These are phyloP conservation scores for Glaucidium brasilianum DNA, from an alignment of 2,113 vertebrate genomes.

Conservation along the genomic window DNA sequence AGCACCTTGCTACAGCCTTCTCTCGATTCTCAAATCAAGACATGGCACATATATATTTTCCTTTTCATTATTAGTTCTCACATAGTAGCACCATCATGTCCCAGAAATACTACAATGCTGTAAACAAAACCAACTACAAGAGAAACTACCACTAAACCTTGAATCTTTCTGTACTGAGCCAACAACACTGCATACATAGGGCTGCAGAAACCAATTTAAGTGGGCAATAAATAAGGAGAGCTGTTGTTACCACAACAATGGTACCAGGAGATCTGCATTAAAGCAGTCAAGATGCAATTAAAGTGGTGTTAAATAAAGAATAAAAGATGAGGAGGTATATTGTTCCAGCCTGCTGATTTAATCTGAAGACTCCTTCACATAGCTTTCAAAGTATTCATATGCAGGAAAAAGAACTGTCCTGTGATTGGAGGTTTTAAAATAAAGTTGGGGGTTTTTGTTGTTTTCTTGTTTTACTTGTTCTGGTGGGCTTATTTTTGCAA, in stretches of 20 bases:
- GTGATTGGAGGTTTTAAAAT: not conserved
- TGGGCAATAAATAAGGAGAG: not conserved
- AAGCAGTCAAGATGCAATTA: not conserved
- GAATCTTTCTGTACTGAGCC: not conserved
- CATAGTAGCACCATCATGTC: not conserved
- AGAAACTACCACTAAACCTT: not conserved
- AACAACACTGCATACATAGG: rapidly evolving
- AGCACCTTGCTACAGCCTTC: not conserved
- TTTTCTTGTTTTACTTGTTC: not conserved
- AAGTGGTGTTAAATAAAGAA: not conserved
- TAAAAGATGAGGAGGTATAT: not conserved
- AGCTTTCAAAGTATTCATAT: not conserved
- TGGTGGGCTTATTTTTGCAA: not conserved
- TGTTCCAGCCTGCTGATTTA: not conserved
- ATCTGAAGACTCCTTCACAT: not conserved
- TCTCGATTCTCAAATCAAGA: not conserved
- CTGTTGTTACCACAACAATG: not conserved
- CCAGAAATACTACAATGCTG: not conserved
- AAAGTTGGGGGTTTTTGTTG: rapidly evolving
- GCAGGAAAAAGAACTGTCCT: not conserved
- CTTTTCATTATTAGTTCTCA: not conserved
- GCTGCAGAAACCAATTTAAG: not conserved
- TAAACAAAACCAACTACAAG: not conserved
- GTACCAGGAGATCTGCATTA: not conserved
- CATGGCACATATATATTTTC: not conserved